These are phyloP conservation scores for Brachyhypopomus occidentalis DNA, from an alignment of 2,113 vertebrate species.

Conservation along the genomic window DNA sequence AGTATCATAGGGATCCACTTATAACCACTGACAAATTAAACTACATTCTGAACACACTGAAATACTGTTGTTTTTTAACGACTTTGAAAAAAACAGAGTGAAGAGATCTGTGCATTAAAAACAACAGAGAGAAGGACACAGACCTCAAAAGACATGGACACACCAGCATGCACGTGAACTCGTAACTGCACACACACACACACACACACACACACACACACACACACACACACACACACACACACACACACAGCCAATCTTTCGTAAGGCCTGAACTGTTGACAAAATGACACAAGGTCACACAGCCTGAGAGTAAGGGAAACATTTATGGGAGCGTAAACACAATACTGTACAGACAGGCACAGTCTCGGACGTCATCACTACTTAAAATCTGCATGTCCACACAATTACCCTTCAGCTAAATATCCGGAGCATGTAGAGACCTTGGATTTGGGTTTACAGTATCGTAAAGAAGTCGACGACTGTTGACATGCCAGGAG, in stretches of 20 bases:
- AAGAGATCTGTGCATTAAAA: background rate
- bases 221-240: background rate
- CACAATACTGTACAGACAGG: slow-evolving; percentile 3
- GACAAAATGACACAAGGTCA: slow-evolving; percentile 11
- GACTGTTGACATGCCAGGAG: background rate
- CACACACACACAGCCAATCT: slow-evolving; percentile 3
- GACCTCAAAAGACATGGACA: background rate
- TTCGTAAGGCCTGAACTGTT: background rate
- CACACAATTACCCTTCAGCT: background rate
- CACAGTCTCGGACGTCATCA: background rate
- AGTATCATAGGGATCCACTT: background rate
- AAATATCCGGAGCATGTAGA: background rate
- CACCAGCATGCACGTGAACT: background rate
- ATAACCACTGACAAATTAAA: background rate
- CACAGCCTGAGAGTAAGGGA: slow-evolving; percentile 39
- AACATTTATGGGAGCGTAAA: slow-evolving; percentile 43
- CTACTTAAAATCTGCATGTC: background rate
- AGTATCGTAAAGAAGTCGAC: background rate
- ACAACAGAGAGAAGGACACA: background rate
- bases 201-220: background rate
- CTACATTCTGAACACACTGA: background rate
- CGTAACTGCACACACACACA: too few species aligned
- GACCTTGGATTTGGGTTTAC: background rate
- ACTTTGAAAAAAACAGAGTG: background rate
- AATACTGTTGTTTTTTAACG: background rate